Conservation (phyloP, 2,797 vertebrate species). For the Sebastes matsubarae region DNA sequence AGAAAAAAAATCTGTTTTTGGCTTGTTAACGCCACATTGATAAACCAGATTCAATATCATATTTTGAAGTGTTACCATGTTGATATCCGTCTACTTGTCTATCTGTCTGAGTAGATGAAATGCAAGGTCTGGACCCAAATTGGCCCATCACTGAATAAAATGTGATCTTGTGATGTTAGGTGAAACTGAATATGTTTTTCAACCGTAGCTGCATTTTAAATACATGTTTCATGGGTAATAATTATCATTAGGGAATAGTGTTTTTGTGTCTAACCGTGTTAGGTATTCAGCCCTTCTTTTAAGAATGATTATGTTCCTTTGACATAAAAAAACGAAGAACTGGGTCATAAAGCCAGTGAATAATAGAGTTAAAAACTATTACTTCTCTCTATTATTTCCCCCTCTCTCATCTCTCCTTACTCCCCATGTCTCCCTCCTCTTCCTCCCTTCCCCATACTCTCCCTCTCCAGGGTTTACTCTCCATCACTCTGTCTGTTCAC, state of each 20-base stretch:
- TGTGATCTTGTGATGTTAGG: neutral
- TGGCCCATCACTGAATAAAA: neutral
- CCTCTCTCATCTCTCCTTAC: neutral
- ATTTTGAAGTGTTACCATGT: neutral
- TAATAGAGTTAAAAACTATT: constrained; percentile 1
- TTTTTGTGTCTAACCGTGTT: neutral
- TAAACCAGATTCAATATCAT: neutral
- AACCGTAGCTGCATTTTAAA: neutral
- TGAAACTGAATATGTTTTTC: neutral
- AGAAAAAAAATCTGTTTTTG: neutral
- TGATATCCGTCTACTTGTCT: neutral
- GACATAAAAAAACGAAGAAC: neutral
- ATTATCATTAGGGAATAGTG: neutral
- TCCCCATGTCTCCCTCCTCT: neutral
- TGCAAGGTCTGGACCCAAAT: neutral
- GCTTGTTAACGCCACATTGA: neutral
- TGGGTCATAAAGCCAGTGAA: neutral
- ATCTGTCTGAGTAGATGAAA: neutral
- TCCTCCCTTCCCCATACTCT: neutral
- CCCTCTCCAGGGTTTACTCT: constrained; percentile 36
- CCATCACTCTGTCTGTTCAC: constrained; percentile 37
- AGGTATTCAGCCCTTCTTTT: neutral
- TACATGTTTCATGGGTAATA: neutral
- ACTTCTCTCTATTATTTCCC: neutral
- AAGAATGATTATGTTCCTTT: neutral